Evolutionary conservation across 2,113 vertebrate genomes (phyloP).

Genomic region (Neolamprologus kungweensis): DNA sequence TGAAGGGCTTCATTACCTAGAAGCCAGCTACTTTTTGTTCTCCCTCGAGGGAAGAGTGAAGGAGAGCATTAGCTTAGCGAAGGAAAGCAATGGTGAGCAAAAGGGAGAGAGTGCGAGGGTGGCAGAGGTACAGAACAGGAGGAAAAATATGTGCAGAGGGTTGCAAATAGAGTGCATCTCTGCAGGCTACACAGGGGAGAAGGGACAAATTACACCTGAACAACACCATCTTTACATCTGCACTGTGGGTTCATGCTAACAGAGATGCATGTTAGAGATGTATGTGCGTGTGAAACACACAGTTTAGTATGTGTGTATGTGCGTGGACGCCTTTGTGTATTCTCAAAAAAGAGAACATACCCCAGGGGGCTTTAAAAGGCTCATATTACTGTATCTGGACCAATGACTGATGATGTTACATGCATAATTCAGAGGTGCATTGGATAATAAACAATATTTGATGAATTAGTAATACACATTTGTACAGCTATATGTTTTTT

Average conservation of each 20-base stretch:
- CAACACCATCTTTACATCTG: constrained; percentile 18
- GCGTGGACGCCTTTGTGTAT: background rate
- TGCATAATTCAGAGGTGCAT: constrained; percentile 51
- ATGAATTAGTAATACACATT: constrained; percentile 54
- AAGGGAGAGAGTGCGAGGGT: background rate
- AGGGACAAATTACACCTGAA: constrained; percentile 42
- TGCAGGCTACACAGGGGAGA: background rate
- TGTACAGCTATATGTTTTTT: background rate
- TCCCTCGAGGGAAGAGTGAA: constrained; percentile 44
- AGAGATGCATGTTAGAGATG: background rate
- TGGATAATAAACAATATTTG: constrained; percentile 56
- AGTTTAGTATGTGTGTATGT: background rate
- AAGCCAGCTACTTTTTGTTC: constrained; percentile 56
- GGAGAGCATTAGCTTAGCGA: constrained; percentile 37
- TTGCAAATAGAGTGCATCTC: constrained; percentile 2
- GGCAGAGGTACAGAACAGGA: background rate
- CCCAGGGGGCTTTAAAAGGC: constrained; percentile 15
- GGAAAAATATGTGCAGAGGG: background rate
- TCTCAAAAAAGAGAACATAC: background rate
- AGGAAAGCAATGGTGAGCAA: background rate
- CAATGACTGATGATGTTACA: constrained; percentile 51
- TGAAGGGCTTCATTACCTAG: constrained; percentile 69
- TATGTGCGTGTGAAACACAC: background rate
- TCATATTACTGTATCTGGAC: constrained; percentile 37
- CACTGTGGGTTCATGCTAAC: background rate